Conservation (phyloP, 2,113 vertebrate species). For the Sinocyclocheilus rhinocerous region DNA sequence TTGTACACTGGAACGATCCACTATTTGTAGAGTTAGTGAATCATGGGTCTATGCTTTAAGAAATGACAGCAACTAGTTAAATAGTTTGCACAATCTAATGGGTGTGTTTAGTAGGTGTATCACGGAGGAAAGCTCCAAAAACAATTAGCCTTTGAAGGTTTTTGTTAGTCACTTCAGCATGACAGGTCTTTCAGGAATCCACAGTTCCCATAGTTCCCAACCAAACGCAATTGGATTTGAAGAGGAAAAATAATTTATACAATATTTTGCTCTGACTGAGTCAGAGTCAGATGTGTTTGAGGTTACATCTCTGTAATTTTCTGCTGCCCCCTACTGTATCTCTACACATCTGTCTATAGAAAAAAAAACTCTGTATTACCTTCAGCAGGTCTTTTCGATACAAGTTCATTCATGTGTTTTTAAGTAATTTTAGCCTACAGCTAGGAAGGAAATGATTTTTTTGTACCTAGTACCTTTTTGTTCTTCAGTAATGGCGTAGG, state of each 20-base stretch:
- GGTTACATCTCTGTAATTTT: slow-evolving; percentile 55
- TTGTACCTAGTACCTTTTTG: neutral
- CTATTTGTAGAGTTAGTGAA: neutral
- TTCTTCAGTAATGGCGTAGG: neutral
- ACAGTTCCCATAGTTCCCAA: neutral
- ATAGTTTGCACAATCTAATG: slow-evolving; percentile 54
- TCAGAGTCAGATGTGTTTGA: slow-evolving; percentile 27
- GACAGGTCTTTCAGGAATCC: neutral
- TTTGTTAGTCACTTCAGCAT: neutral
- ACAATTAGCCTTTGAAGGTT: slow-evolving; percentile 1
- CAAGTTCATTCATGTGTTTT: neutral
- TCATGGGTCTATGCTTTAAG: neutral
- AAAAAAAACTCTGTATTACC: neutral
- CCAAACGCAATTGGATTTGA: neutral
- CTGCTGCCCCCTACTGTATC: slow-evolving; percentile 78
- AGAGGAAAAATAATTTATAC: neutral
- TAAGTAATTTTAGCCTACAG: neutral
- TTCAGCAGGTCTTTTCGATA: neutral
- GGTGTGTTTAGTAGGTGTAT: slow-evolving; percentile 70
- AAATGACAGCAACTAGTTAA: slow-evolving; percentile 62
- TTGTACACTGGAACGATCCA: neutral
- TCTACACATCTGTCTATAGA: neutral
- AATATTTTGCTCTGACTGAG: neutral
- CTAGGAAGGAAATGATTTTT: neutral
- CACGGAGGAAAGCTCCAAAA: slow-evolving; percentile 53